Conservation (phyloP, 2,888 invertebrate species). For the Aplocera efformata region DNA sequence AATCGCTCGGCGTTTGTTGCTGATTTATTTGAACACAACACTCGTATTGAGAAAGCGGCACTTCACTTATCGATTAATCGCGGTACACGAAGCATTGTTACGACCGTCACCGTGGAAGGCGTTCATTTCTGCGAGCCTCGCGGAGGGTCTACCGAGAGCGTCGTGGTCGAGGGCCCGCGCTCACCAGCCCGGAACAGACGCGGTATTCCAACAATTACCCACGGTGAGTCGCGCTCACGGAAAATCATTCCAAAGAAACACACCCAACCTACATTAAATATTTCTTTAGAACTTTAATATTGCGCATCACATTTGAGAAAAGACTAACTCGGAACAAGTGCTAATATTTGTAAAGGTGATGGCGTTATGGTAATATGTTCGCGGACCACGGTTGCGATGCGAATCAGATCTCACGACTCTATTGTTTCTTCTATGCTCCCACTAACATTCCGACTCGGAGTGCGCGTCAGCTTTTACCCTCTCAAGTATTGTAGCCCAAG, state of each 20-base stretch:
- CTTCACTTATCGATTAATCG: conserved; percentile 70
- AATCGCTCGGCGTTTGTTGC: conserved; percentile 46
- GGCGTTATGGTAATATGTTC: conserved; percentile 45
- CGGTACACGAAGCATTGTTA: conserved; percentile 65
- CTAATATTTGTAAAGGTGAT: conserved; percentile 38
- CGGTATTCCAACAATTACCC: conserved; percentile 74
- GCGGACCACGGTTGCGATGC: conserved; percentile 46
- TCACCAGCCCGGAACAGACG: conserved; percentile 74
- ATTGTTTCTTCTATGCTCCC: conserved; percentile 66
- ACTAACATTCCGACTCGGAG: conserved; percentile 59
- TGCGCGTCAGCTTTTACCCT: conserved; percentile 65
- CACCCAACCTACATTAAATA: conserved; percentile 29
- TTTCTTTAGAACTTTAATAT: conserved; percentile 26
- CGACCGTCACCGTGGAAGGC: conserved; percentile 53
- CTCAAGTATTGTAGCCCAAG: conserved; percentile 47
- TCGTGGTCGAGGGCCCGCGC: conserved; percentile 71
- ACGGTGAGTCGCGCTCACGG: conserved; percentile 62
- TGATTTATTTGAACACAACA: conserved; percentile 61
- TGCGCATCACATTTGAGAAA: conserved; percentile 23
- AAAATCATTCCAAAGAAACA: conserved; percentile 50
- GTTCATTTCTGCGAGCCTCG: conserved; percentile 67
- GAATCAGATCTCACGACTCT: conserved; percentile 69
- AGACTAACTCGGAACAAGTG: conserved; percentile 28
- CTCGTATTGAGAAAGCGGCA: conserved; percentile 63
- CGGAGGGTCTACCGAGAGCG: conserved; percentile 64